phyloP scores from a whole-genome alignment of 2,888 invertebrate genomes.

The Fragum fragum region DNA sequence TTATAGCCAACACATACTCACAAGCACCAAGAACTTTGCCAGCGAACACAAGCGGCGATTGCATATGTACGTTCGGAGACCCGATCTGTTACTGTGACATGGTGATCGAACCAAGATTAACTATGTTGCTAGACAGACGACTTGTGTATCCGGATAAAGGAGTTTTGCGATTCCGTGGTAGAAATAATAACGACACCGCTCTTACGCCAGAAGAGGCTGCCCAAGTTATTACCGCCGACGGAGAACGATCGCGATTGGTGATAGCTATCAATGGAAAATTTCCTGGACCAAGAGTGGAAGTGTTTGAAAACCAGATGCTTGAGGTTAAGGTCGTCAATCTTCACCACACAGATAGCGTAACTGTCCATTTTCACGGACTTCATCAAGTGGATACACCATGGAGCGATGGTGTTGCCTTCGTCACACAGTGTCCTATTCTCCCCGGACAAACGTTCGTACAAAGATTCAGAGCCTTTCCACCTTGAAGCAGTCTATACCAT shows the following conservation, averaged over 20 bases:
- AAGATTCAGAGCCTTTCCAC: slow-evolving; percentile 65
- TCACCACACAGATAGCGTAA: slow-evolving; percentile 67
- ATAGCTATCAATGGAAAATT: slow-evolving; percentile 73
- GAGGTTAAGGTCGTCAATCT: slow-evolving; percentile 66
- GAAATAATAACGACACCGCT: neutral
- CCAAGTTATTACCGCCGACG: slow-evolving; percentile 71
- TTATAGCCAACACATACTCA: neutral
- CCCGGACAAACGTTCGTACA: slow-evolving; percentile 74
- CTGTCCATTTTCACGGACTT: slow-evolving; percentile 78
- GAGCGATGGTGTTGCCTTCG: slow-evolving; percentile 75
- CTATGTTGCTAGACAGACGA: slow-evolving; percentile 55
- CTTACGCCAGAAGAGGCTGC: slow-evolving; percentile 11
- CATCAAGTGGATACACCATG: slow-evolving; percentile 70
- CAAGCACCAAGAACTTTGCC: slow-evolving; percentile 30
- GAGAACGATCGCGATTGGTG: slow-evolving; percentile 62
- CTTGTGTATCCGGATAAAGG: slow-evolving; percentile 48
- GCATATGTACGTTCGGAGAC: slow-evolving; percentile 38
- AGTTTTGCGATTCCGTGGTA: slow-evolving; percentile 31
- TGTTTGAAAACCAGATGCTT: slow-evolving; percentile 69
- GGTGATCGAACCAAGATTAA: slow-evolving; percentile 56
- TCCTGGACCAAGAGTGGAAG: slow-evolving; percentile 77
- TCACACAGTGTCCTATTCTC: slow-evolving; percentile 77
- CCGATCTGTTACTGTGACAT: slow-evolving; percentile 55
- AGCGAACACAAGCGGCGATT: slow-evolving; percentile 12
- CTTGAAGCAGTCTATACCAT: slow-evolving; percentile 74